phyloP scores from a whole-genome alignment of 2,797 vertebrate genomes.

The Cebuella pygmaea region DNA sequence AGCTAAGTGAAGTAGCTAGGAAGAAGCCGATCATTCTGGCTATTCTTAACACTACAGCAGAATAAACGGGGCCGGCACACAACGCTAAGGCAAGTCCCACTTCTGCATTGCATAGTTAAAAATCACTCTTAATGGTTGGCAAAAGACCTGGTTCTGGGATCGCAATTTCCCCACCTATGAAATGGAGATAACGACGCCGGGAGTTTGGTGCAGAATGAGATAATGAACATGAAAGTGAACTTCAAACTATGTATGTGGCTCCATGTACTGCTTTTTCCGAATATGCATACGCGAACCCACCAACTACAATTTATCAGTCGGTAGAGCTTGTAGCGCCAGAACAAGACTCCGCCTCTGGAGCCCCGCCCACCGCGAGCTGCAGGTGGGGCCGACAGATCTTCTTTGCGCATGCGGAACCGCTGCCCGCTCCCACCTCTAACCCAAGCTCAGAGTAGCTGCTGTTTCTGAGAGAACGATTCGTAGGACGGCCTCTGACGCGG shows the following conservation, averaged over 20 bases:
- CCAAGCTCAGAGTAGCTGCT: conserved; percentile 24
- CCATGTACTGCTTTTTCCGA: not conserved
- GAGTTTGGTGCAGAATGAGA: not conserved
- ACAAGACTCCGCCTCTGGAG: conserved; percentile 29
- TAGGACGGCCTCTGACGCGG: not conserved
- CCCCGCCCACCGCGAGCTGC: conserved; percentile 30
- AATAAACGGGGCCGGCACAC: not conserved
- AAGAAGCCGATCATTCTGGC: not conserved
- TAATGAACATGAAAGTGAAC: not conserved
- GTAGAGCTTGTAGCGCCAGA: rapidly evolving
- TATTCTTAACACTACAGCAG: not conserved
- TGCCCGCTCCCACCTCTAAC: conserved; percentile 50
- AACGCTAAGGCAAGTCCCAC: not conserved
- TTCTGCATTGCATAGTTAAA: not conserved
- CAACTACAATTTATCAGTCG: not conserved
- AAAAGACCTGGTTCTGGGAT: not conserved
- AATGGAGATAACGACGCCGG: not conserved
- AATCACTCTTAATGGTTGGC: not conserved
- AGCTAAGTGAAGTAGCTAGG: not conserved
- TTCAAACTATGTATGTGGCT: not conserved
- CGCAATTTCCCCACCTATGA: not conserved
- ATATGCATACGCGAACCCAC: not conserved
- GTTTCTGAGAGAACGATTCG: conserved; percentile 78
- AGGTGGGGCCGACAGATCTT: conserved; percentile 54
- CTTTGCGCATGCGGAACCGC: conserved; percentile 70